Base-by-base conservation (phyloP, 2,113 vertebrate species). In the Hippocampus mohnikei region DNA sequence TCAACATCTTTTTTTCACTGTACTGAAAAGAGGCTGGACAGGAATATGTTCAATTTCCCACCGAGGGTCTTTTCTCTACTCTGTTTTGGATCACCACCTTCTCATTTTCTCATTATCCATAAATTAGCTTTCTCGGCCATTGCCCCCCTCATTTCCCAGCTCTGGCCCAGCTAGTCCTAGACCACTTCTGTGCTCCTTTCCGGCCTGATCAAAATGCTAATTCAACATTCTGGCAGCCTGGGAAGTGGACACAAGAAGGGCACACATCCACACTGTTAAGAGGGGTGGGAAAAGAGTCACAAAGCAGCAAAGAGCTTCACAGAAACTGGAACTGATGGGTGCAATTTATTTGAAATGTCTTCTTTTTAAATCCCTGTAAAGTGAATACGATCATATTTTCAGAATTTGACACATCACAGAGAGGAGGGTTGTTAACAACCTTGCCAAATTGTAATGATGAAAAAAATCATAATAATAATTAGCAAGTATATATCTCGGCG, bases 191-290 rank as follows among this genome's bases (percentile, higher is more conserved):
- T 70, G 69, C 72, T 81, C 84, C 73, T 87, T 90, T 87, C 85
- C 87, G 71, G 66, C 62, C 66, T 71, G 77, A 84, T 90, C 79
- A 80, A 44, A 88, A 90, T 86, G 84, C 82, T 84, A 89, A 88
- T 91, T 83, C 79, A 83, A 62, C 74, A 67, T 71, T 81, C 67
- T 86, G 81, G 85, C 80, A 79, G 60, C 77, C 70, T 86, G 81
- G 85, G 77, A 79, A 61, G 48, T 72, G 71, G 71, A 85, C 73
- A 84, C 67, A 85, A 79, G 85, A 81, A 79, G 55, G 65, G 82
- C 74, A 86, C 81, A 85, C 70, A 82, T 81, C 70, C 79, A 76
- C 77, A 81, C 76, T 66, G 77, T 66, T 16, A 63, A 55, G 74
- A 42, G 65, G 41, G 66, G 25, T 23, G 68, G 60, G 29, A 61